A percentile compares a stretch with the other conserved stretches of the same genome.
These are phyloP conservation scores for Sycobia sp. DNA, from an alignment of 1,140 invertebrate genomes.

Conservation along the genomic window DNA sequence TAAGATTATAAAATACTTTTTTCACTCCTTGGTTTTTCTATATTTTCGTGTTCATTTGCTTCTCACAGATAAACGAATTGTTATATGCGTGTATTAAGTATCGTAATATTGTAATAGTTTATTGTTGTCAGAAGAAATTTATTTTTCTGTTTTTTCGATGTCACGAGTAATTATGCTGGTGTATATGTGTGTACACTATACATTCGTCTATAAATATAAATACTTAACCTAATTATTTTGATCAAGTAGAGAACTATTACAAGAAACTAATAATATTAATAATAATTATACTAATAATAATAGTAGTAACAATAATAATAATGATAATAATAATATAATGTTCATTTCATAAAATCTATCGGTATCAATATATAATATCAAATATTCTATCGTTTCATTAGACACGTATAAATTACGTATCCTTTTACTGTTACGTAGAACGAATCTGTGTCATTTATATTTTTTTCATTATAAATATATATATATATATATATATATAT, in stretches of 20 bases:
- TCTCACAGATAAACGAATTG: conserved; percentile 6
- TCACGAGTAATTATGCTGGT: too few species aligned
- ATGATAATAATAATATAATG: conserved; percentile 52
- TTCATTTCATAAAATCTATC: conserved; percentile 58
- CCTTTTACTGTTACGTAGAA: conserved; percentile 50
- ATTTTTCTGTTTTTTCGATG: too few species aligned
- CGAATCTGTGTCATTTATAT: conserved; percentile 38
- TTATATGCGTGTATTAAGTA: conserved; percentile 18
- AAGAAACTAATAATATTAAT: conserved; percentile 51
- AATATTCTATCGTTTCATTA: conserved; percentile 53
- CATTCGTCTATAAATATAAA: conserved; percentile 40
- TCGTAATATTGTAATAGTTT: conserved; percentile 1
- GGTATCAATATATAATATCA: conserved; percentile 55
- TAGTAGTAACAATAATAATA: too few species aligned
- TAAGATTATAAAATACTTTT: too few species aligned
- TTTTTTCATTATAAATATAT: too few species aligned
- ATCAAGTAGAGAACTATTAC: conserved; percentile 56
- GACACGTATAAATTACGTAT: conserved; percentile 54
- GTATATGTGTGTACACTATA: too few species aligned
- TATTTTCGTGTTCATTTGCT: conserved; percentile 6
- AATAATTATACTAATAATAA: conserved; percentile 52
- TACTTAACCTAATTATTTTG: conserved; percentile 44
- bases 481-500: conserved; percentile 44
- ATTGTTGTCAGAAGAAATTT: neutral
- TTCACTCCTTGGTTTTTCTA: too few species aligned